Evolutionary conservation across 2,888 invertebrate species (phyloP).

Genomic region (Trissolcus japonicus): DNA sequence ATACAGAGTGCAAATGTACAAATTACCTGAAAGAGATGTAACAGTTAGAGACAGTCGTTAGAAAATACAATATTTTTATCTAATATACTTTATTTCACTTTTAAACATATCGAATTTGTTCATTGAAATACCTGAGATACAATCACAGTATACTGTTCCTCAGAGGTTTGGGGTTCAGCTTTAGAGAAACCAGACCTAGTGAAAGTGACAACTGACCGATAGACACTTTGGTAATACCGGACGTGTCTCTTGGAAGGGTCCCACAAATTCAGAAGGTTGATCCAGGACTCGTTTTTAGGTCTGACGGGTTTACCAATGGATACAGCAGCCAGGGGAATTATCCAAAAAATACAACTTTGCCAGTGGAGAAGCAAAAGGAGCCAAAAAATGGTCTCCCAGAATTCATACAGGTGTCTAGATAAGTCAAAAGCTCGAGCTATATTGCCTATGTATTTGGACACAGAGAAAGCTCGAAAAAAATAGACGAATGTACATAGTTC

Average conservation of each 20-base stretch:
- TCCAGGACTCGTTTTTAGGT: constrained; percentile 67
- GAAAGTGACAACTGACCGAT: constrained; percentile 65
- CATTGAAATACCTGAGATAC: constrained; percentile 43
- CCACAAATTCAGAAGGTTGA: constrained; percentile 64
- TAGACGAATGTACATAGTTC: constrained; percentile 64
- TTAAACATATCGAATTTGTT: too few species aligned
- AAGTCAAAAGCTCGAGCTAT: constrained; percentile 61
- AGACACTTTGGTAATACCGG: constrained; percentile 63
- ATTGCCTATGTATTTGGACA: constrained; percentile 60
- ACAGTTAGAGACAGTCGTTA: too few species aligned
- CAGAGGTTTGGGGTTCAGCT: constrained; percentile 60
- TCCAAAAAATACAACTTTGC: constrained; percentile 70
- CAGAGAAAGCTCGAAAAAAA: constrained; percentile 65
- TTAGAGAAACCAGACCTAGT: constrained; percentile 66
- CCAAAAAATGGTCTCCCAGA: constrained; percentile 63
- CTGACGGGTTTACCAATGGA: constrained; percentile 56
- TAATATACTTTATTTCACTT: too few species aligned
- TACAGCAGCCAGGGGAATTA: constrained; percentile 64
- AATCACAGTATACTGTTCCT: constrained; percentile 67
- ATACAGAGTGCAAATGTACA: constrained; percentile 64
- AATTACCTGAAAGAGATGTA: constrained; percentile 46
- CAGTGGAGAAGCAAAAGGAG: constrained; percentile 67
- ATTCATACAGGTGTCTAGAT: constrained; percentile 60
- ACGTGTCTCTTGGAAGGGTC: constrained; percentile 3
- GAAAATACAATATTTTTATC: too few species aligned